Conservation (phyloP, 2,113 vertebrate species). For the Rhinoderma darwinii region DNA sequence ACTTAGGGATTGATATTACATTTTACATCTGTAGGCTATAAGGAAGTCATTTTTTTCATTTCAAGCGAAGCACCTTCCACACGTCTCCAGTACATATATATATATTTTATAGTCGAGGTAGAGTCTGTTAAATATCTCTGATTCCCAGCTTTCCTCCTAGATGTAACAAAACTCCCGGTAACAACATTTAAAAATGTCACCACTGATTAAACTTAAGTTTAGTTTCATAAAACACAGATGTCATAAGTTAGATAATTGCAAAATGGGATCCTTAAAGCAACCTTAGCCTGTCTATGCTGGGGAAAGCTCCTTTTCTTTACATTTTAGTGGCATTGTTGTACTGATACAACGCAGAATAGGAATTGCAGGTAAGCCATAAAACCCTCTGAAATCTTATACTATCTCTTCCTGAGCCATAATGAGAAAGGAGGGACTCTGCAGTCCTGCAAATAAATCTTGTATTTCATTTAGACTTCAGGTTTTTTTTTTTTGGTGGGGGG, state of each 20-base stretch:
- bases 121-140: neutral
- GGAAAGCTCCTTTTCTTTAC: neutral
- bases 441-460: neutral
- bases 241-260: conserved; percentile 3
- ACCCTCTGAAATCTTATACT: neutral
- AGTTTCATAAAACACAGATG: conserved; percentile 5
- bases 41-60: conserved; percentile 78
- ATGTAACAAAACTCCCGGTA: conserved; percentile 4
- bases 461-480: neutral
- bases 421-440: neutral
- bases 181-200: conserved; percentile 4
- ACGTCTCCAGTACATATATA: conserved; percentile 48
- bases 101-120: conserved; percentile 44
- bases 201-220: neutral
- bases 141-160: neutral
- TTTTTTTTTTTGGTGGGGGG: neutral
- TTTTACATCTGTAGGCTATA: conserved; percentile 82
- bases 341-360: neutral
- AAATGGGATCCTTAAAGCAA: neutral
- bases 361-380: conserved; percentile 21
- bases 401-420: neutral
- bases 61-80: conserved; percentile 61
- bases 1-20: conserved; percentile 83
- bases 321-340: neutral
- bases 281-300: neutral